These are phyloP conservation scores for Leucophora obtusa DNA, from an alignment of 2,888 invertebrate species.

Conservation along the genomic window DNA sequence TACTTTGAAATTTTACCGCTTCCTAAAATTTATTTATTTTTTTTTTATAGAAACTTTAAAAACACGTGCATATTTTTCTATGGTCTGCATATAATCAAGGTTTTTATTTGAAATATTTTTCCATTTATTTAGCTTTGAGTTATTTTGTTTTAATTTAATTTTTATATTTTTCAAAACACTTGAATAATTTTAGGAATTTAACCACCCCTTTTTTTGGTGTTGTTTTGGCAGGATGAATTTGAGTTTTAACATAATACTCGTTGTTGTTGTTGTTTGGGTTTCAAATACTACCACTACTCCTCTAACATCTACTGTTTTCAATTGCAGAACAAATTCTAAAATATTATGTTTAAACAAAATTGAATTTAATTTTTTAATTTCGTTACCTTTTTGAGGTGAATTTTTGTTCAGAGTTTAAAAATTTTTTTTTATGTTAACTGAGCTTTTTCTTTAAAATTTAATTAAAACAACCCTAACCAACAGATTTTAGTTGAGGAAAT, in stretches of 20 bases:
- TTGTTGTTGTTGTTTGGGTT: background rate
- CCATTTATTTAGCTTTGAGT: constrained; percentile 38
- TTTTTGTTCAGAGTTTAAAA: background rate
- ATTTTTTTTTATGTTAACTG: too few relatives aligned
- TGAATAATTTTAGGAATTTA: constrained; percentile 17
- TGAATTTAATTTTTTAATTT: background rate
- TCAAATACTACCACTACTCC: background rate
- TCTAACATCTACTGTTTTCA: background rate
- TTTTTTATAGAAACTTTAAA: background rate
- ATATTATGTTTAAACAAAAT: background rate
- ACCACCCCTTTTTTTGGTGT: constrained; percentile 2
- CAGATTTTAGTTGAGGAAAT: too few relatives aligned
- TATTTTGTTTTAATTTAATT: constrained; percentile 57
- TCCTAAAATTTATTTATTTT: background rate
- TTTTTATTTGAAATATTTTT: constrained; percentile 24
- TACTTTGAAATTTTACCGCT: background rate
- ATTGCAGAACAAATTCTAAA: background rate
- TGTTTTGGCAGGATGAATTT: background rate
- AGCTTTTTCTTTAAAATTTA: background rate
- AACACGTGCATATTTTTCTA: background rate
- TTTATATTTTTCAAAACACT: constrained; percentile 16
- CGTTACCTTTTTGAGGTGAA: background rate
- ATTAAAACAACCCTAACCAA: background rate
- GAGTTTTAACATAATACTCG: background rate
- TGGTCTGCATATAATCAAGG: background rate